These are phyloP conservation scores for Plebejus anna DNA, from an alignment of 2,888 invertebrate species.

Conservation along the genomic window DNA sequence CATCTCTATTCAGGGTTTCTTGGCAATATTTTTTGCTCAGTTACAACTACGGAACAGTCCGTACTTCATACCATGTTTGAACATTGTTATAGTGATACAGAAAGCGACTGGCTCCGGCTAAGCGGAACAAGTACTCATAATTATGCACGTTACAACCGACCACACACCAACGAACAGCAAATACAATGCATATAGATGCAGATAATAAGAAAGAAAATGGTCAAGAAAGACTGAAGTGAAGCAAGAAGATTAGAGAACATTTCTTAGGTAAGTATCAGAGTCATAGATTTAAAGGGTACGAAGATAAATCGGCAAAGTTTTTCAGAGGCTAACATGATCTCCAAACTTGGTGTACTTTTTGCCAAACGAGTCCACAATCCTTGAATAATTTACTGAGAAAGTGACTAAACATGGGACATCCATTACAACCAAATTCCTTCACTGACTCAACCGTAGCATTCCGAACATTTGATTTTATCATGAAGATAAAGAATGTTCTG, in stretches of 20 bases:
- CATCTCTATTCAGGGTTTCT: no score
- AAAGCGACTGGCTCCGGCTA: slow-evolving; percentile 14
- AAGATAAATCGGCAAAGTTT: background rate
- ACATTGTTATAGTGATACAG: background rate
- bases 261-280: background rate
- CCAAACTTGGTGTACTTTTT: background rate
- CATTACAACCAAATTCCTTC: background rate
- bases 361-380: background rate
- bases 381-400: slow-evolving; percentile 1
- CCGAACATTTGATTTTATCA: background rate
- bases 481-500: background rate
- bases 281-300: background rate
- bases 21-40: background rate
- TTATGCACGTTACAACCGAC: slow-evolving; percentile 20
- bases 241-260: background rate
- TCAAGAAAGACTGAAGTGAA: background rate
- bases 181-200: background rate
- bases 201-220: background rate
- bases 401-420: slow-evolving; percentile 5
- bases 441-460: background rate
- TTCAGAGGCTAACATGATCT: background rate
- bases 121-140: slow-evolving; percentile 15
- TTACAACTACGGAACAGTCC: background rate
- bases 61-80: slow-evolving; percentile 9
- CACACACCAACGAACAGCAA: slow-evolving; percentile 12